Conservation (phyloP, 1,140 invertebrate species). For the Philopotamus ludificatus region DNA sequence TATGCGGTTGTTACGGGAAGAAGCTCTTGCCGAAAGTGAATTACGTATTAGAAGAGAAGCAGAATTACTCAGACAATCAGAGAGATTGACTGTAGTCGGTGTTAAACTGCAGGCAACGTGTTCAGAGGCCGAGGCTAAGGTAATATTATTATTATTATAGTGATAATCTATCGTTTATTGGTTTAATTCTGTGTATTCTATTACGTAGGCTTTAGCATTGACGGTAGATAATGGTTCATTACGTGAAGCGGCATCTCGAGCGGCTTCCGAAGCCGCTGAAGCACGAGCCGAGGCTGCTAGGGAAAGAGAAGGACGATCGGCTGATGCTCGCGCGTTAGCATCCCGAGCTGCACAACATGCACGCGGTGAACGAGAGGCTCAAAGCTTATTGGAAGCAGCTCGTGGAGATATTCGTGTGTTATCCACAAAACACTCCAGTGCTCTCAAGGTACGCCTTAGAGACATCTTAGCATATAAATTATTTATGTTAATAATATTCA, state of each 20-base stretch:
- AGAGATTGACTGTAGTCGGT: slow-evolving; percentile 33
- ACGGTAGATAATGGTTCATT: slow-evolving; percentile 49
- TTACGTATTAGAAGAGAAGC: slow-evolving; percentile 31
- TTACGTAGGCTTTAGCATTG: slow-evolving; percentile 48
- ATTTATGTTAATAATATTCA: neutral
- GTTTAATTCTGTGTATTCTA: neutral
- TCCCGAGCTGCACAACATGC: slow-evolving; percentile 46
- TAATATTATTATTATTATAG: neutral
- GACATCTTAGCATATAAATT: too few relatives aligned
- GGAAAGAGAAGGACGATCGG: slow-evolving; percentile 46
- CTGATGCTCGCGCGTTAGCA: slow-evolving; percentile 48
- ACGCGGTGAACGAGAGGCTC: slow-evolving; percentile 46
- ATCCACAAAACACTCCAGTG: slow-evolving; percentile 52
- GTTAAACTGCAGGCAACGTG: slow-evolving; percentile 36
- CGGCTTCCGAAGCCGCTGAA: slow-evolving; percentile 36
- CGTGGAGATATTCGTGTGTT: slow-evolving; percentile 47
- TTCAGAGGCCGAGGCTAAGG: slow-evolving; percentile 38
- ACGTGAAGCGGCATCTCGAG: slow-evolving; percentile 41
- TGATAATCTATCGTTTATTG: neutral
- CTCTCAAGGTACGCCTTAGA: slow-evolving; percentile 47
- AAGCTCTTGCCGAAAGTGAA: slow-evolving; percentile 33
- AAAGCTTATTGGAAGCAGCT: slow-evolving; percentile 44
- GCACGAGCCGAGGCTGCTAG: slow-evolving; percentile 43
- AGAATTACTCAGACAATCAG: slow-evolving; percentile 32
- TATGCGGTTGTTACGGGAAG: slow-evolving; percentile 16